These are phyloP conservation scores for Tetropium fuscum DNA, from an alignment of 2,888 invertebrate genomes.

Conservation along the genomic window DNA sequence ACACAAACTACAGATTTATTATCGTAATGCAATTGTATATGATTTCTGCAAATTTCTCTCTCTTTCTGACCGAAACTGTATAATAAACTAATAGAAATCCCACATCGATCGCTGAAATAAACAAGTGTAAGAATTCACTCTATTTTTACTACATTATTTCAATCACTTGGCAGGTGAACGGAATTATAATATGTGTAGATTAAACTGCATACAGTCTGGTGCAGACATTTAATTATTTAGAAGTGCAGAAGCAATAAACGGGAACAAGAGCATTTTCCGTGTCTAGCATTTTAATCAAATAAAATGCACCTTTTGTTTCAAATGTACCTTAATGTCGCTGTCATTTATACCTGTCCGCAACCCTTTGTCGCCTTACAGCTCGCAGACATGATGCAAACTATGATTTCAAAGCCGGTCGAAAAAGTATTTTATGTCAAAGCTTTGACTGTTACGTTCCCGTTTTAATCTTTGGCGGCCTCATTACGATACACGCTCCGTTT, in stretches of 20 bases:
- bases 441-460: conserved; percentile 18
- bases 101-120: too few relatives aligned
- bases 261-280: conserved; percentile 45
- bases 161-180: too few relatives aligned
- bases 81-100: too few relatives aligned
- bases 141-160: too few relatives aligned
- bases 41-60: too few relatives aligned
- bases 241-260: conserved; percentile 46
- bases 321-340: conserved; percentile 28
- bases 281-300: conserved; percentile 31
- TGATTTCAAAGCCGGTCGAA: conserved; percentile 21
- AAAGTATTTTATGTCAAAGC: conserved; percentile 28
- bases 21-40: too few relatives aligned
- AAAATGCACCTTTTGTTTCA: conserved; percentile 30
- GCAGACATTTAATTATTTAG: conserved; percentile 49
- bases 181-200: too few relatives aligned
- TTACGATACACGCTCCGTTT: conserved; percentile 6
- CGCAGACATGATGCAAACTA: conserved; percentile 10
- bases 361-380: conserved; percentile 17
- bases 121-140: too few relatives aligned
- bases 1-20: too few relatives aligned
- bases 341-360: conserved; percentile 22
- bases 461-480: conserved; percentile 16
- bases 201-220: too few relatives aligned
- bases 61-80: too few relatives aligned